Percentiles rank a stretch among this genome's conserved stretches.
Evolutionary conservation across 2,888 invertebrate species (phyloP).

Genomic region (Choristoneura rosaceana): DNA sequence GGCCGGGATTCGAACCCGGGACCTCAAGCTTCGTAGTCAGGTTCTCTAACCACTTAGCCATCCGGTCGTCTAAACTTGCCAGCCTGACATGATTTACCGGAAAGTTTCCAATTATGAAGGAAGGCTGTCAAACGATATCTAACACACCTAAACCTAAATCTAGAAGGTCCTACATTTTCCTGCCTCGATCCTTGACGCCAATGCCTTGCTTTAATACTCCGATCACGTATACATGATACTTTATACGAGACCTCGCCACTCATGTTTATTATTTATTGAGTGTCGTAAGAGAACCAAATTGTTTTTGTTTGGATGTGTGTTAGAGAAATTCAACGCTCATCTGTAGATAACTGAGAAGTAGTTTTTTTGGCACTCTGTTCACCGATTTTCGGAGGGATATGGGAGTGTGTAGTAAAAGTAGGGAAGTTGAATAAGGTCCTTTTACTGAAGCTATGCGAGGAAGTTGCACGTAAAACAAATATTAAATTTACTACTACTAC

Average conservation of each 20-base stretch:
- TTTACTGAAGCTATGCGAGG: too few relatives aligned
- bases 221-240: constrained; percentile 24
- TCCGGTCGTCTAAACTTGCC: too few relatives aligned
- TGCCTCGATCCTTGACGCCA: constrained; percentile 31
- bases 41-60: too few relatives aligned
- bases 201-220: constrained; percentile 7
- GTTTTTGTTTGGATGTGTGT: constrained; percentile 9
- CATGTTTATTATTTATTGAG: constrained; percentile 24
- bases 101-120: not conserved
- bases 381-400: not conserved
- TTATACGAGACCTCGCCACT: constrained; percentile 9
- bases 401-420: not conserved
- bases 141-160: not conserved
- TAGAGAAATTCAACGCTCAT: not conserved
- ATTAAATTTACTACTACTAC: too few relatives aligned
- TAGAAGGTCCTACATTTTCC: constrained; percentile 20
- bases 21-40: too few relatives aligned
- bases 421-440: not conserved
- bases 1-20: too few relatives aligned
- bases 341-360: not conserved
- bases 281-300: constrained; percentile 7
- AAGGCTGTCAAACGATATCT: not conserved
- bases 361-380: not conserved
- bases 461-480: too few relatives aligned
- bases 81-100: too few relatives aligned